Evolutionary conservation across 2,888 invertebrate genomes (phyloP).

Genomic region (Hyposoter dolosus): DNA sequence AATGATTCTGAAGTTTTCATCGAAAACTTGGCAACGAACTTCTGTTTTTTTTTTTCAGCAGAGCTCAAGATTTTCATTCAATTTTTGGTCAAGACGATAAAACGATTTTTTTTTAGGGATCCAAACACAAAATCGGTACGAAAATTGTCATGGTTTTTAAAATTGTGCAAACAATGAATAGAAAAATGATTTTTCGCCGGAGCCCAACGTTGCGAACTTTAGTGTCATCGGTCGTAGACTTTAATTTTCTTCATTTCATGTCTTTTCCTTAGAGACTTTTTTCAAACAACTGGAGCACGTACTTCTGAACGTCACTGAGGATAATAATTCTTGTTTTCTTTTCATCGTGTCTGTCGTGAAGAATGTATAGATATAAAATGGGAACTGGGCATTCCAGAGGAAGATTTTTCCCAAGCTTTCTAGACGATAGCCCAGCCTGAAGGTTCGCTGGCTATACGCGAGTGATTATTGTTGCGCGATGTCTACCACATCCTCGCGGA

Average conservation of each 20-base stretch:
- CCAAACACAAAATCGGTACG: too few species aligned
- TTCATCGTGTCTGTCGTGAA: background rate
- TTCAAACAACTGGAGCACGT: constrained; percentile 52
- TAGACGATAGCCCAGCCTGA: constrained; percentile 68
- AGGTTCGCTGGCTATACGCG: constrained; percentile 55
- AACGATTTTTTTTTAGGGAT: too few species aligned
- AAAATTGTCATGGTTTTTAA: too few species aligned
- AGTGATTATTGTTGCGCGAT: constrained; percentile 71
- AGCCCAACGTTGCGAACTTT: too few species aligned
- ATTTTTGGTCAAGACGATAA: too few species aligned
- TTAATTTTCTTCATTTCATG: background rate
- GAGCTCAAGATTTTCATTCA: too few species aligned
- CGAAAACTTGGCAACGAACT: too few species aligned
- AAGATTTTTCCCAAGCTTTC: constrained; percentile 77
- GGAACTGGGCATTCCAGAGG: constrained; percentile 53
- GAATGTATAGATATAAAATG: constrained; percentile 10
- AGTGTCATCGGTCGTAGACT: too few species aligned
- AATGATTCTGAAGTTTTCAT: too few species aligned
- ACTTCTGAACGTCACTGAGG: constrained; percentile 22
- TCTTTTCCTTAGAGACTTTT: constrained; percentile 13
- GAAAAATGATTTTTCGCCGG: too few species aligned
- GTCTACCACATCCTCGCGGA: constrained; percentile 56
- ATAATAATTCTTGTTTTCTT: constrained; percentile 56
- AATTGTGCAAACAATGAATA: too few species aligned
- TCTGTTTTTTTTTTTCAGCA: too few species aligned